Base-by-base conservation (phyloP, 1,140 invertebrate genomes). In the Asobara japonica region DNA sequence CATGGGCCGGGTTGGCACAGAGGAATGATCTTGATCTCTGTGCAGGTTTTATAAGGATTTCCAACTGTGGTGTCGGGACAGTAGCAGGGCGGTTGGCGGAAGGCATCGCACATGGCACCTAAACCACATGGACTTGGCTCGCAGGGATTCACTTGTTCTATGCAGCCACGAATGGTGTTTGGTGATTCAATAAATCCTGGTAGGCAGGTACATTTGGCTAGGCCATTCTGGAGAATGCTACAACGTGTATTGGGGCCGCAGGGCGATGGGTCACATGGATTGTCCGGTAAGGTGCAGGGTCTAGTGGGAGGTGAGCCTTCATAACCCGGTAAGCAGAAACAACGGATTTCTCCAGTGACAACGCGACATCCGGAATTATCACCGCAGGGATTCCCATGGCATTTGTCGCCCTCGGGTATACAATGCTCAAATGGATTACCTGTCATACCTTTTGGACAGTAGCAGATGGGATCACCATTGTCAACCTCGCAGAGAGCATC, bases 341-440 rank as follows among this genome's bases (percentile, higher is more conserved):
- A 96, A 13, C 91, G 90, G 11, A 94, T 91, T 78, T 91, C 89
- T 1, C 91, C 91, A 16, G 90, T 89, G 1, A 93, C 90, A 38
- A 93, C 86, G 69, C 94, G 87, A 79, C 95, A 97, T 7, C 93
- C 93, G 1, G 94, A 93, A 79, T 95, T 94, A 0, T 90, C 90
- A 18, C 95, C 96, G 81, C 95, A 97, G 7, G 93, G 92, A 84
- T 95, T 95, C n/a, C 92, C 92, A 45, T 90, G 87, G 82, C 95
- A 97, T 76, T 93, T 91, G 79, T 94, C 93, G 41, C 95, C 95
- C 88, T 96, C 94, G 33, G 94, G 95, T 87, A 96, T 95, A 89
- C 95, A 97, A 87, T 93, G 94, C 73, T 94, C 91, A 80, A 96
- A 97, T 11, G 96, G 96, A 90, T 96, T 96, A 85, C 96, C 95